These are phyloP conservation scores for Mactra quadrangularis DNA, from an alignment of 1,140 invertebrate genomes.

Conservation along the genomic window DNA sequence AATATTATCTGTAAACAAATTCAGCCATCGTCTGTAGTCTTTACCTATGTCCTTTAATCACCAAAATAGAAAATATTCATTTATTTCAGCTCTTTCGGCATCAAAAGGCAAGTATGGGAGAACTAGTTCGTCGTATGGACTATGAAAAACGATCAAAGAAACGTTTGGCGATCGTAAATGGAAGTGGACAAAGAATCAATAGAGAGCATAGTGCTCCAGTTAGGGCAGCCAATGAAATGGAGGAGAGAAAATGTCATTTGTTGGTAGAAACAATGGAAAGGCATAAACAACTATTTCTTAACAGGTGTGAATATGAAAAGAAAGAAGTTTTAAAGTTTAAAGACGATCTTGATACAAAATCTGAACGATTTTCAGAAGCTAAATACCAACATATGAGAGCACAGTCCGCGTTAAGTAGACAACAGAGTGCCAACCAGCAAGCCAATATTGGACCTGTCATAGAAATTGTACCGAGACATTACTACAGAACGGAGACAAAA, in stretches of 20 bases:
- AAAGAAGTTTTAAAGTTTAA: slow-evolving; percentile 32
- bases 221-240: slow-evolving; percentile 40
- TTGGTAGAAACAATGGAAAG: slow-evolving; percentile 19
- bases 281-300: slow-evolving; percentile 28
- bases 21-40: too few relatives aligned
- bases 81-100: too few relatives aligned
- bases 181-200: slow-evolving; percentile 33
- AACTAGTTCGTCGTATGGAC: slow-evolving; percentile 40
- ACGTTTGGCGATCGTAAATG: background rate
- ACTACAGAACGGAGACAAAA: slow-evolving; percentile 9
- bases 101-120: slow-evolving; percentile 48
- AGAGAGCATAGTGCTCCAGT: slow-evolving; percentile 38
- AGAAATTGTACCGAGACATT: slow-evolving; percentile 48
- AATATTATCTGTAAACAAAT: too few relatives aligned
- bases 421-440: slow-evolving; percentile 6
- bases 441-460: slow-evolving; percentile 8
- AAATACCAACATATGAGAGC: slow-evolving; percentile 40
- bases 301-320: slow-evolving; percentile 44
- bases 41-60: too few relatives aligned
- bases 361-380: slow-evolving; percentile 24
- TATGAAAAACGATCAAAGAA: slow-evolving; percentile 39
- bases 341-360: slow-evolving; percentile 34
- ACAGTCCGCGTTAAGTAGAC: slow-evolving; percentile 10
- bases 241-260: slow-evolving; percentile 17
- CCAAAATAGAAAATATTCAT: too few relatives aligned